These are phyloP conservation scores for Chlorodrepanis virens DNA, from an alignment of 2,113 vertebrate genomes.

Conservation along the genomic window DNA sequence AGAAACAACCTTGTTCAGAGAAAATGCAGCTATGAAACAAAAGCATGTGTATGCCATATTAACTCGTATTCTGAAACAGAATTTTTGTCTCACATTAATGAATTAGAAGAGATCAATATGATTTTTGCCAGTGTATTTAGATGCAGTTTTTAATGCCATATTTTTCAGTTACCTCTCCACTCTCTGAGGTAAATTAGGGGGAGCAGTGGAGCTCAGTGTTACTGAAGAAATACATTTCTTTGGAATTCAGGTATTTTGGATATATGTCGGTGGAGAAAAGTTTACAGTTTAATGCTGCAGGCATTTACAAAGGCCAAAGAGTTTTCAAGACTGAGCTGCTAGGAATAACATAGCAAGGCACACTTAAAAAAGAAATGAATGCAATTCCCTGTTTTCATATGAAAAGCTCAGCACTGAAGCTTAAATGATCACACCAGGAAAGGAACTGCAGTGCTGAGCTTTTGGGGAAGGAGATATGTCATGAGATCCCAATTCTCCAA, in stretches of 20 bases:
- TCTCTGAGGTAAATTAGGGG: neutral
- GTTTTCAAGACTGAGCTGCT: slow-evolving; percentile 11
- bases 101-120: neutral
- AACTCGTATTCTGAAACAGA: neutral
- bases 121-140: neutral
- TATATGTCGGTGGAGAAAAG: neutral
- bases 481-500: slow-evolving; percentile 40
- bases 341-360: neutral
- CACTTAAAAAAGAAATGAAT: neutral
- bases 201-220: neutral
- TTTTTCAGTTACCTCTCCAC: neutral
- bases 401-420: slow-evolving; percentile 20
- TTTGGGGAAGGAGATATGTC: slow-evolving; percentile 18
- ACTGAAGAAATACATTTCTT: neutral
- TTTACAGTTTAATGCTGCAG: neutral
- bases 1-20: slow-evolving; percentile 49
- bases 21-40: slow-evolving; percentile 5
- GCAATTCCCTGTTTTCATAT: slow-evolving; percentile 31
- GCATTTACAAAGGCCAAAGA: slow-evolving; percentile 18
- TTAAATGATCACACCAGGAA: neutral
- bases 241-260: neutral
- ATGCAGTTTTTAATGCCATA: neutral
- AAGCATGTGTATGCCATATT: slow-evolving; percentile 9
- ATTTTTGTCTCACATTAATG: neutral
- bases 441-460: slow-evolving; percentile 2